Base-by-base conservation (phyloP, 2,888 invertebrate species). In the Bellardia bayeri region DNA sequence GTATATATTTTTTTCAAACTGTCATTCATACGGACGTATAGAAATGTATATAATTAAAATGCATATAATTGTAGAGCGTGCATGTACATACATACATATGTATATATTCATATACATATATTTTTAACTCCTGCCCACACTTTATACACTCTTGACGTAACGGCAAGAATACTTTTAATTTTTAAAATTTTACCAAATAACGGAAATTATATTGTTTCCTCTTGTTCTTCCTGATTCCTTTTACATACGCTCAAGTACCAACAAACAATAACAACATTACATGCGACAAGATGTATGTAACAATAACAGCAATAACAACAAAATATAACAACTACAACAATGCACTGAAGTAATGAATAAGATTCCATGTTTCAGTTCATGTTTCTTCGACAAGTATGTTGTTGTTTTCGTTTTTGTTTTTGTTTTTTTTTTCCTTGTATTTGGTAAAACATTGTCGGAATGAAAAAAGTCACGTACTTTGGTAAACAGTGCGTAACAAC, bases 401-500 rank as follows among this genome's bases (percentile, higher is more conserved):
- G 42, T 51, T 69, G 61, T 54, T 54, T 54, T n/a, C 37, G 42
- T 40, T 54, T 11, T 51, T 11, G 14, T 13, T 63, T 9, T 40
- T 40, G 23, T 51, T n/a, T 30, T 23, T 61, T 11, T 30, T 54
- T 71, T 42, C 33, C 30, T 69, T 42, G 64, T 54, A n/a, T 54
- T 64, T 16, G 63, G 42, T 8, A 56, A 56, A 45, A 78, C 56
- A 42, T 81, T 72, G 8, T 37, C 49, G 45, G 75, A 81, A 42
- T 42, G 42, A 72, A 80, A 81, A 14, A 87, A 87, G 87, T 87
- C 87, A 87, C 87, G 87, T 87, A 78, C 87, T 42, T 54, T 81
- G 75, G 83, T 68, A 87, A 87, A 84, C 87, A 87, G 87, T 87
- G 87, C 87, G 84, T 87, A 87, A 87, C 87, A 87, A 87, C 87